Conservation (phyloP, 2,888 invertebrate genomes). For the Tachina grossa region DNA sequence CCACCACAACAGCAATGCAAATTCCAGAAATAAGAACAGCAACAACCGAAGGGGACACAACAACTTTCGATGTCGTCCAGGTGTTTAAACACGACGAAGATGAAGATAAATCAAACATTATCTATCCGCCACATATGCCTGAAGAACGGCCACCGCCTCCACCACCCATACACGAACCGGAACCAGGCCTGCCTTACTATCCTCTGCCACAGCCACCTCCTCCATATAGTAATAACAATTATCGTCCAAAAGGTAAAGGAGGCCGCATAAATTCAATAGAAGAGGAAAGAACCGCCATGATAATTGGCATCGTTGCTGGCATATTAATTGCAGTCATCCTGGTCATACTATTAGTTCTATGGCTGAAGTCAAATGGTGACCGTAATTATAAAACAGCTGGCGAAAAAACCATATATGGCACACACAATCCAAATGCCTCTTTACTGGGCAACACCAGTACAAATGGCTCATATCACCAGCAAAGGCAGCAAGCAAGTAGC, state of each 20-base stretch:
- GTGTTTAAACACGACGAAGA: constrained; percentile 70
- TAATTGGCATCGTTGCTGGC: constrained; percentile 95
- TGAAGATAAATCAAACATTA: constrained; percentile 72
- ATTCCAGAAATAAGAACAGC: constrained; percentile 79
- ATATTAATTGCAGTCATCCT: constrained; percentile 95
- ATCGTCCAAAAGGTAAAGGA: constrained; percentile 81
- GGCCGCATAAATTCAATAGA: constrained; percentile 87
- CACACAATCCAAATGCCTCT: constrained; percentile 91
- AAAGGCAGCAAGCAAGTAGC: constrained; percentile 78
- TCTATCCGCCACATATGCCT: constrained; percentile 73
- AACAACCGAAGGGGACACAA: constrained; percentile 80
- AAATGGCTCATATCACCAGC: constrained; percentile 83
- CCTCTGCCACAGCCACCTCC: constrained; percentile 78
- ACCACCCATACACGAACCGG: constrained; percentile 73
- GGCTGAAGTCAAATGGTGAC: constrained; percentile 93
- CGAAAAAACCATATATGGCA: constrained; percentile 87
- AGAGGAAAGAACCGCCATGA: constrained; percentile 89
- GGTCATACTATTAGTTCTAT: constrained; percentile 94
- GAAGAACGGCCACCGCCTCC: constrained; percentile 76
- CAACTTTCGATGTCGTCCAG: constrained; percentile 78
- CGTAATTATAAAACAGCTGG: constrained; percentile 97
- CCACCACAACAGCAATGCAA: constrained; percentile 77
- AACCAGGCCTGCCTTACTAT: constrained; percentile 76
- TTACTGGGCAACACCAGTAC: constrained; percentile 87
- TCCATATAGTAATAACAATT: constrained; percentile 80